phyloP scores from a whole-genome alignment of 2,888 invertebrate genomes.

The Idaea dimidiata region DNA sequence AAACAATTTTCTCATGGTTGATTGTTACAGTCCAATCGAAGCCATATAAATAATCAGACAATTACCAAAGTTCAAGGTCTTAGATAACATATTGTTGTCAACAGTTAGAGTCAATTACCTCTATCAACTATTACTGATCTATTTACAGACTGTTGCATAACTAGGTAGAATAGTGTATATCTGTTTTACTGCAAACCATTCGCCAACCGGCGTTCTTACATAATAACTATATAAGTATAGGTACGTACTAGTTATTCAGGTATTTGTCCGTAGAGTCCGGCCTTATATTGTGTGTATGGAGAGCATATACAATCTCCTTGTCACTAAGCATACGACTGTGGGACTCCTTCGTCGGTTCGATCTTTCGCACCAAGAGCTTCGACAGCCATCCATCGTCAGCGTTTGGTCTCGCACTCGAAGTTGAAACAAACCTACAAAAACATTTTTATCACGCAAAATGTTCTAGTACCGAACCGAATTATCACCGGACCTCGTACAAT shows the following conservation, averaged over 20 bases:
- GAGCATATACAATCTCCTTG: constrained; percentile 96
- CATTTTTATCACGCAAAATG: constrained; percentile 37
- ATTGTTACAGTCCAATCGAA: neutral
- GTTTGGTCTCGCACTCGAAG: constrained; percentile 57
- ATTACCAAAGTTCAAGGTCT: constrained; percentile 41
- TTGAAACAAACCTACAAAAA: constrained; percentile 68
- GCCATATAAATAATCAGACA: constrained; percentile 1
- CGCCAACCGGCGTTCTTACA: constrained; percentile 31
- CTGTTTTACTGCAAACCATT: constrained; percentile 13
- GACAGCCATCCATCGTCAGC: constrained; percentile 91
- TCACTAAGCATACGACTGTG: constrained; percentile 98
- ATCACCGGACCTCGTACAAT: constrained; percentile 31
- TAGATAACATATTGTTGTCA: constrained; percentile 39
- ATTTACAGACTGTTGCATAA: constrained; percentile 73
- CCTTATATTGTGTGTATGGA: constrained; percentile 96
- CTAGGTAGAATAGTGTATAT: constrained; percentile 14
- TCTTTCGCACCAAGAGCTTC: constrained; percentile 92
- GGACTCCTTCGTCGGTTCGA: constrained; percentile 96
- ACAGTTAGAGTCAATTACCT: constrained; percentile 25
- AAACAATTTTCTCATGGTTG: constrained; percentile 4
- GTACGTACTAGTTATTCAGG: constrained; percentile 93
- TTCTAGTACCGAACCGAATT: constrained; percentile 41
- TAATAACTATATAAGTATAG: constrained; percentile 30
- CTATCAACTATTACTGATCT: constrained; percentile 35
- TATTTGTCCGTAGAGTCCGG: constrained; percentile 94